A percentile compares a stretch with the other conserved stretches of the same genome.
Conservation (phyloP, 1,140 invertebrate genomes). For the Delia radicum region DNA sequence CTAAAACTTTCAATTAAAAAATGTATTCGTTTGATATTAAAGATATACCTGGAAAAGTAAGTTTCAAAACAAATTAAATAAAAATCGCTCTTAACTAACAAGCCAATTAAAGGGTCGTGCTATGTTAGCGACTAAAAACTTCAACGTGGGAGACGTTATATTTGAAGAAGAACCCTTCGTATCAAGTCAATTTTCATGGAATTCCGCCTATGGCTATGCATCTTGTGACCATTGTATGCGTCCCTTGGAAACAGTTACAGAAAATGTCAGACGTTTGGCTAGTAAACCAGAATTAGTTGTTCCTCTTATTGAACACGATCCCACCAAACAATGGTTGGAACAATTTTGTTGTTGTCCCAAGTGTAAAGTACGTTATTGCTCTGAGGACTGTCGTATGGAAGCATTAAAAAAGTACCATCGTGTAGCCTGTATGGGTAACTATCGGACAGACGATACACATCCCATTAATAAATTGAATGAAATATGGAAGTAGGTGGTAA, state of each 20-base stretch:
- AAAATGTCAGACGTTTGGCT: constrained; percentile 78
- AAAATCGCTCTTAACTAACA: neutral
- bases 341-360: constrained; percentile 68
- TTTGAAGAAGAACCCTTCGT: constrained; percentile 87
- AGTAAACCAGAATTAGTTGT: constrained; percentile 67
- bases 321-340: constrained; percentile 62
- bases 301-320: constrained; percentile 77
- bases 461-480: constrained; percentile 77
- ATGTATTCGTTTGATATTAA: constrained; percentile 50
- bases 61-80: neutral
- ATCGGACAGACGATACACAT: constrained; percentile 63
- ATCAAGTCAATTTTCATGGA: constrained; percentile 92
- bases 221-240: constrained; percentile 91
- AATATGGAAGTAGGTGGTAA: constrained; percentile 78
- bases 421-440: constrained; percentile 60
- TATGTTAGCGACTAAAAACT: constrained; percentile 73
- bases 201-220: constrained; percentile 79
- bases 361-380: constrained; percentile 83
- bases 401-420: constrained; percentile 79
- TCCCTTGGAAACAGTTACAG: constrained; percentile 65
- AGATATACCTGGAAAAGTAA: constrained; percentile 42
- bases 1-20: neutral
- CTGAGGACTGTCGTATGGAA: constrained; percentile 67
- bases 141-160: constrained; percentile 75
- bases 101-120: constrained; percentile 70